phyloP scores from a whole-genome alignment of 2,888 invertebrate genomes.

The Adela reaumurella region DNA sequence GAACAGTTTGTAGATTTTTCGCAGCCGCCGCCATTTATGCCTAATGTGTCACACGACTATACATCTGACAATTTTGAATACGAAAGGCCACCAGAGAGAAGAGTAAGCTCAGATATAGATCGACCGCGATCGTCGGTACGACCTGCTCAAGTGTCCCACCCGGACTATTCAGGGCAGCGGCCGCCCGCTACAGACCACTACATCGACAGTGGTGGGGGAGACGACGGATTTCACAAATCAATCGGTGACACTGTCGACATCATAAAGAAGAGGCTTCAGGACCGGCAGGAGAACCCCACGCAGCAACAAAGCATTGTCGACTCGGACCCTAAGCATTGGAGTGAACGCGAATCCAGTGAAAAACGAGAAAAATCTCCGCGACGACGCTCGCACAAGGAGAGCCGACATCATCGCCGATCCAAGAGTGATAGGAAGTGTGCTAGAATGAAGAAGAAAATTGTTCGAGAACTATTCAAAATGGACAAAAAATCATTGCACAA shows the following conservation, averaged over 20 bases:
- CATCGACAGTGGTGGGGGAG: conserved; percentile 25
- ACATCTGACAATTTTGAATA: neutral
- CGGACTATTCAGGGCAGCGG: conserved; percentile 35
- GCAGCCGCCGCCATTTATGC: neutral
- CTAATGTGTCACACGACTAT: neutral
- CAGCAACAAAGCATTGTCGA: conserved; percentile 16
- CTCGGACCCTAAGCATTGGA: conserved; percentile 8
- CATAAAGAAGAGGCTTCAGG: conserved; percentile 31
- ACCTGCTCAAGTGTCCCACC: conserved; percentile 12
- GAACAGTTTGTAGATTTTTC: neutral
- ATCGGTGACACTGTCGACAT: conserved; percentile 48
- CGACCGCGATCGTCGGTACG: too few species aligned
- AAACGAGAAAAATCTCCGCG: conserved; percentile 16
- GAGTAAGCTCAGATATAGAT: too few species aligned
- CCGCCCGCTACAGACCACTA: conserved; percentile 48
- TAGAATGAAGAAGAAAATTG: conserved; percentile 46
- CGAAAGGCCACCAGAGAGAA: neutral
- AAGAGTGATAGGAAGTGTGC: conserved; percentile 30
- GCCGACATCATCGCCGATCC: conserved; percentile 21
- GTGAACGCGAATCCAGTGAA: conserved; percentile 10
- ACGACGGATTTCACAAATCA: conserved; percentile 35
- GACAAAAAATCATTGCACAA: conserved; percentile 48
- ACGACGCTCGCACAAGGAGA: conserved; percentile 27
- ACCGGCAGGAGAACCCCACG: conserved; percentile 26
- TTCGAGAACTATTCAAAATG: conserved; percentile 48